Evolutionary conservation across 92 coral and sea anemone species (phyloP), one percentile per base, ranked within the genome.

Genomic region (Parazoanthus swiftii): DNA sequence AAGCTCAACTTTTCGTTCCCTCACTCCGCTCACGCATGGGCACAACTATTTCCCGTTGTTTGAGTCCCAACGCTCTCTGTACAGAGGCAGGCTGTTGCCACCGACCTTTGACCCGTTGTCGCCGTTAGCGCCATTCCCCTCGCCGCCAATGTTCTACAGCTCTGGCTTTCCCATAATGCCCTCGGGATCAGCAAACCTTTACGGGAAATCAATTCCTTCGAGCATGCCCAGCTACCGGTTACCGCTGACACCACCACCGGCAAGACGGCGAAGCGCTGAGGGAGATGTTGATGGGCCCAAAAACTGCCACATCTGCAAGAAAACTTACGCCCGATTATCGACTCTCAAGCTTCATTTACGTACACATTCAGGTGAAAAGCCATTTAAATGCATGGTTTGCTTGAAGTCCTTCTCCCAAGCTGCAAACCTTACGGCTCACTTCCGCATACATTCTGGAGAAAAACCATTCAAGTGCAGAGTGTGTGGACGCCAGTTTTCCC

Each of bases 381-480:
- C 98, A 20, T 94, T 93, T 56, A 93, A 94, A 82, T 94, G 98
- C 70, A 84, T 94, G 94, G 98, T 94, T 9, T 94, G 98, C 79
- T 89, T 94, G 67, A 94, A 94, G 83, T 94, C 98, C 46, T 94
- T 94, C 88, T 90, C 98, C 36, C 98, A 92, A 88, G 98, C 98
- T 44, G 98, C 98, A 74, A 94, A 94, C 75, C 98, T 94, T 35
- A 94, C 98, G 7, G 98, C 98, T 14, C 98, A 94, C 81, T 94
- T 94, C 89, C 94, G 98, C 48, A 93, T 94, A 37, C 98, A 94
- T 85, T 94, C 98, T 25, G 95, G 98, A 2, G 98, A 94, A 85
- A 94, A 94, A 48, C 98, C 98, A 50, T 94, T 94, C 91, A 92
- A 92, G 86, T 94, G 98, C 38, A 92, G 94, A 33, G 89, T 93